Evolutionary conservation across 64 coral and sea anemone species (phyloP).

Genomic region (Trachythela sp.): DNA sequence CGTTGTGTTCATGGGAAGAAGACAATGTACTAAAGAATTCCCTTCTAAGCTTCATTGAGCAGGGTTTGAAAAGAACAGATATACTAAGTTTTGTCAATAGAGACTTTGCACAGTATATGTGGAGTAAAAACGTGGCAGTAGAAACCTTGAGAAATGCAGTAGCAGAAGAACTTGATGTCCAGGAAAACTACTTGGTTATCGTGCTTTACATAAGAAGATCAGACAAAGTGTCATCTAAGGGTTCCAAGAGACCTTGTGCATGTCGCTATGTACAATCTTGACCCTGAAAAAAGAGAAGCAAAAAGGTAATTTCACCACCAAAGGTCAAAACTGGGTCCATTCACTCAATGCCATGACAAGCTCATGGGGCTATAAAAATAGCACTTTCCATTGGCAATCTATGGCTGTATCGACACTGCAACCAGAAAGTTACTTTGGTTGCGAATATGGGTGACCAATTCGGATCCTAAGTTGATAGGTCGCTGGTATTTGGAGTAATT

Average conservation of each 20-base stretch:
- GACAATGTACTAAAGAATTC: background rate
- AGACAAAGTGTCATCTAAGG: background rate
- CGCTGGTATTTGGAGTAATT: background rate
- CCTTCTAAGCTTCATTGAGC: background rate
- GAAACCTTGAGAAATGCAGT: background rate
- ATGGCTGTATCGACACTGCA: background rate
- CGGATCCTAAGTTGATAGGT: background rate
- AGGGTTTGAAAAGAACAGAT: background rate
- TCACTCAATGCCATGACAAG: constrained; percentile 2
- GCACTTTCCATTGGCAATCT: background rate
- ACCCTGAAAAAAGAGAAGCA: background rate
- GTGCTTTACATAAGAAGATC: constrained; percentile 4
- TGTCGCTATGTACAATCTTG: background rate
- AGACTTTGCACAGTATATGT: background rate
- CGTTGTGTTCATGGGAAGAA: background rate
- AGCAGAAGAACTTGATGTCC: background rate
- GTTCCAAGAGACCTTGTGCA: constrained; percentile 6
- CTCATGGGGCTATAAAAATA: background rate
- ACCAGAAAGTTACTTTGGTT: constrained; percentile 14
- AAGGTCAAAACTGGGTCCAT: background rate
- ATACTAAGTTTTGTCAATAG: background rate
- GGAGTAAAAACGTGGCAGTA: background rate
- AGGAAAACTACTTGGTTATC: constrained; percentile 6
- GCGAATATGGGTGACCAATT: too few species aligned
- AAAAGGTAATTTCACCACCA: background rate